These are phyloP conservation scores for Colinus virginianus DNA, from an alignment of 2,113 vertebrate species.

Conservation along the genomic window DNA sequence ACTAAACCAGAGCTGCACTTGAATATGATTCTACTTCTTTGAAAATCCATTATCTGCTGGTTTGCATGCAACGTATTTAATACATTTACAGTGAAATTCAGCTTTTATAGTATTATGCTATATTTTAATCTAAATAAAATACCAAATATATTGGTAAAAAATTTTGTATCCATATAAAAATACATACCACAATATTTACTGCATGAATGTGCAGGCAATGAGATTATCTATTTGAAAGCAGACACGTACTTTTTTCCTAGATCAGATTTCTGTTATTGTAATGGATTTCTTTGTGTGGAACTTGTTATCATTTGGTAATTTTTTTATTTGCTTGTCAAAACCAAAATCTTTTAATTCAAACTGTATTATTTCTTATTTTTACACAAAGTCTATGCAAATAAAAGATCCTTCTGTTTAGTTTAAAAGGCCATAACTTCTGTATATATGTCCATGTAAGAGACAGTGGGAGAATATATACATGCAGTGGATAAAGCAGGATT, in stretches of 20 bases:
- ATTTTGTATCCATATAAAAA: background rate
- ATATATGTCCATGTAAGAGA: rapidly evolving
- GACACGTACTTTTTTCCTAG: background rate
- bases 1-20: background rate
- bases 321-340: background rate
- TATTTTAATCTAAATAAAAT: background rate
- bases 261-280: background rate
- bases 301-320: background rate
- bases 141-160: background rate
- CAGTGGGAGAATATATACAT: background rate
- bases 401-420: background rate
- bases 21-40: background rate
- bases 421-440: background rate
- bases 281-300: background rate
- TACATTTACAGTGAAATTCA: background rate
- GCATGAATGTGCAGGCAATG: background rate
- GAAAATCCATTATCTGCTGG: background rate
- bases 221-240: background rate
- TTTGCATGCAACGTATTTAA: background rate
- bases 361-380: background rate
- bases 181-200: background rate
- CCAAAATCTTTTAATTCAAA: background rate
- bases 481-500: background rate
- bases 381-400: background rate
- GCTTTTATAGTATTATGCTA: background rate